These are phyloP conservation scores for Zoanthus solanderi DNA, from an alignment of 92 coral and sea anemone genomes.

Conservation along the genomic window DNA sequence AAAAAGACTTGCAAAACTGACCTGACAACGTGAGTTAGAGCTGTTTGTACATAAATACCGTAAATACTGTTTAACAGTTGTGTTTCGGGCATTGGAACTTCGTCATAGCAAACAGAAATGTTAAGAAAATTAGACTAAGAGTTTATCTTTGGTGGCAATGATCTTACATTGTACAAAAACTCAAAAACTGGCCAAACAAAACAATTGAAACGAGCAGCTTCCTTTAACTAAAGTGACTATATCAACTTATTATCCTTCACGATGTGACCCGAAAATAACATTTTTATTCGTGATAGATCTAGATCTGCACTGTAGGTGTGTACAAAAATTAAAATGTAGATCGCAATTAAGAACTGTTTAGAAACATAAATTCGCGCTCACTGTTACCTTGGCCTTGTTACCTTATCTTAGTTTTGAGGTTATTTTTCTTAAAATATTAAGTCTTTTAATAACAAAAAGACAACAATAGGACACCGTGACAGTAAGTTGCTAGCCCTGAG, in stretches of 20 bases:
- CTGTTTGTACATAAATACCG: no score
- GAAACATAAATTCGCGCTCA: background rate
- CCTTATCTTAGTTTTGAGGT: background rate
- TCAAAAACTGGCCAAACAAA: background rate
- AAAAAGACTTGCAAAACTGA: no score
- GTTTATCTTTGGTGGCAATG: no score
- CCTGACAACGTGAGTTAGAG: no score
- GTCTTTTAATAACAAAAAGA: background rate
- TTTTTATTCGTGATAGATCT: slow-evolving; percentile 1
- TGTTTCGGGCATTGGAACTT: no score
- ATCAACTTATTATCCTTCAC: slow-evolving; percentile 15
- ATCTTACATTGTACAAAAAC: background rate
- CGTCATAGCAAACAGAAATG: no score
- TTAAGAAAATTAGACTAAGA: no score
- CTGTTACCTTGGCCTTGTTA: background rate
- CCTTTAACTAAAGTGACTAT: slow-evolving; percentile 7
- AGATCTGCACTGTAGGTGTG: background rate
- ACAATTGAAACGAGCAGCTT: slow-evolving; percentile 13
- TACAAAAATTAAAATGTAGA: background rate
- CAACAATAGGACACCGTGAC: background rate
- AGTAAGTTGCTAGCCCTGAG: background rate
- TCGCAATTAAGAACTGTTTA: background rate
- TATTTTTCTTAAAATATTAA: slow-evolving; percentile 23
- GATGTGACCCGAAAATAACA: slow-evolving; percentile 22
- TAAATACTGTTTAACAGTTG: no score